These are phyloP conservation scores for Drosophila lacteicornis DNA, from an alignment of 1,140 invertebrate genomes.

Conservation along the genomic window DNA sequence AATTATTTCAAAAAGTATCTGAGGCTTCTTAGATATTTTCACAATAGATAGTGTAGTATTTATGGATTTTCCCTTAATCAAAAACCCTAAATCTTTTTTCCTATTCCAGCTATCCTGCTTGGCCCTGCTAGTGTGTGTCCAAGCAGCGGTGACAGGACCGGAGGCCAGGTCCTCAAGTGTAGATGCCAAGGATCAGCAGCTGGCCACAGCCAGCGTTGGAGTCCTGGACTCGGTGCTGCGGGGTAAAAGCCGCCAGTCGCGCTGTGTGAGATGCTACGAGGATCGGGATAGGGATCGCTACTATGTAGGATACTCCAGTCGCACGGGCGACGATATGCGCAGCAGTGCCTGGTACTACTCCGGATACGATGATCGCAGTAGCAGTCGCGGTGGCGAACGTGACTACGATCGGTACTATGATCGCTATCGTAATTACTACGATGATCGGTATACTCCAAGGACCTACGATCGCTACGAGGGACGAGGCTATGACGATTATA, in stretches of 20 bases:
- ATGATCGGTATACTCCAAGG: conserved; percentile 73
- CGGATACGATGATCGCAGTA: conserved; percentile 66
- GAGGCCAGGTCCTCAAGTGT: conserved; percentile 44
- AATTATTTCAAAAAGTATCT: too few species aligned
- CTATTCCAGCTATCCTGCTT: conserved; percentile 58
- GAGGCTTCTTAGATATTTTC: too few species aligned
- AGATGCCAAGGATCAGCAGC: conserved; percentile 12
- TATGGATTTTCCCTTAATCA: not conserved
- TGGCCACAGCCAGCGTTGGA: conserved; percentile 32
- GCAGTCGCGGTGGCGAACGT: conserved; percentile 39
- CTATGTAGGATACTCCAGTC: conserved; percentile 66
- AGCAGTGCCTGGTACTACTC: conserved; percentile 72
- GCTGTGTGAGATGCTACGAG: conserved; percentile 81
- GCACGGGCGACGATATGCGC: conserved; percentile 56
- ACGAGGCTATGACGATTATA: conserved; percentile 77
- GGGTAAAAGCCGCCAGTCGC: conserved; percentile 76
- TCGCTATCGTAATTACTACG: conserved; percentile 48
- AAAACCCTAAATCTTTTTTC: not conserved
- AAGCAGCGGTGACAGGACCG: conserved; percentile 38
- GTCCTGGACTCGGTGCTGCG: conserved; percentile 54
- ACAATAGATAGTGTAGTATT: not conserved
- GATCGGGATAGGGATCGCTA: conserved; percentile 72
- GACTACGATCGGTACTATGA: conserved; percentile 67
- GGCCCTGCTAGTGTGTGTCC: conserved; percentile 47
- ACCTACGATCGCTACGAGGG: conserved; percentile 84